Evolutionary conservation across 2,888 invertebrate species (phyloP).

Genomic region (Lysandra coridon): DNA sequence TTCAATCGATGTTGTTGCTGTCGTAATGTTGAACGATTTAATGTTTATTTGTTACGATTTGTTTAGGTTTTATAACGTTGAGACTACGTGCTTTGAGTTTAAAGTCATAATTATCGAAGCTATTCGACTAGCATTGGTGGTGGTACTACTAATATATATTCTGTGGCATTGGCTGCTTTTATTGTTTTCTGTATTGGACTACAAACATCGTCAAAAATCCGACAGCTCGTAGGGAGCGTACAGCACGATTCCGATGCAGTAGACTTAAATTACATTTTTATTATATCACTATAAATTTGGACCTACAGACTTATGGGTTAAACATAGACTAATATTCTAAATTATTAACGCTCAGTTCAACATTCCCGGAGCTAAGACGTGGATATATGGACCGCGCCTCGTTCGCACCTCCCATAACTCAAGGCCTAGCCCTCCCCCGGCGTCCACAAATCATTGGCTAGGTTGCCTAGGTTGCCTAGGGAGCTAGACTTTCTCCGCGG

Average conservation of each 20-base stretch:
- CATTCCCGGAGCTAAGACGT: neutral
- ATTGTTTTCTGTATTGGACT: too few species aligned
- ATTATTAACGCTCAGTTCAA: neutral
- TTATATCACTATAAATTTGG: too few species aligned
- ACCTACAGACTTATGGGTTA: neutral
- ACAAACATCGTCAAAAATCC: too few species aligned
- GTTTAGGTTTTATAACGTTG: neutral
- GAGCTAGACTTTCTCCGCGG: slow-evolving; percentile 49
- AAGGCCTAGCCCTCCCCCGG: neutral
- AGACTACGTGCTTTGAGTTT: neutral
- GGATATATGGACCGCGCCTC: slow-evolving; percentile 12
- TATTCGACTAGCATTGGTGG: too few species aligned
- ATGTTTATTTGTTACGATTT: neutral
- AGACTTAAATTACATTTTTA: too few species aligned
- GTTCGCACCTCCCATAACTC: slow-evolving; percentile 21
- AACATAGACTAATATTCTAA: neutral
- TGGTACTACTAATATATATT: too few species aligned
- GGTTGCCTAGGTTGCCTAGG: slow-evolving; percentile 33
- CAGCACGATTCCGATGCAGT: too few species aligned
- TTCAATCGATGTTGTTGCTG: slow-evolving; percentile 10
- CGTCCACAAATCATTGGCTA: slow-evolving; percentile 31
- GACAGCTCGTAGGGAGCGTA: too few species aligned
- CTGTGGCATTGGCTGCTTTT: too few species aligned
- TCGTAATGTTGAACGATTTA: slow-evolving; percentile 15
- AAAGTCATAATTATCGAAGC: neutral